Evolutionary conservation across 2,888 invertebrate genomes (phyloP).

Genomic region (Malachius bipustulatus): DNA sequence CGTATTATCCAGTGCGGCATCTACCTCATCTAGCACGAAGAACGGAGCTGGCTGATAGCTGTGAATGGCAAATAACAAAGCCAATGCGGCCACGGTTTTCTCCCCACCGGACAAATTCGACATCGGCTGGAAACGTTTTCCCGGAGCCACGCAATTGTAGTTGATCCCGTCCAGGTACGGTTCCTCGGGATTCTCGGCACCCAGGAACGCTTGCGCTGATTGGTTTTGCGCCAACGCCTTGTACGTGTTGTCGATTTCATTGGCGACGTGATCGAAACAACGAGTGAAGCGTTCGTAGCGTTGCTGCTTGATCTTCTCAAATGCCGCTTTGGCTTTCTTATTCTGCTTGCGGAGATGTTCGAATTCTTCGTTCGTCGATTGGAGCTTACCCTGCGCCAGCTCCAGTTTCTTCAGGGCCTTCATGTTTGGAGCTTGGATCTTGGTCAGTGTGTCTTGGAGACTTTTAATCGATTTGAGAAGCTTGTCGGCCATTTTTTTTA

Average conservation of each 20-base stretch:
- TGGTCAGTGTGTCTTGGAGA: conserved; percentile 75
- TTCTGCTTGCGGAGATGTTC: conserved; percentile 87
- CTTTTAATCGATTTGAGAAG: conserved; percentile 73
- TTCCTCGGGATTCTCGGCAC: conserved; percentile 96
- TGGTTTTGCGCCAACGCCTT: conserved; percentile 52
- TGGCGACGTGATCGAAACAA: conserved; percentile 97
- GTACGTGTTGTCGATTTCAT: conserved; percentile 96
- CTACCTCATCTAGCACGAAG: conserved; percentile 98
- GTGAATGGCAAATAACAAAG: conserved; percentile 95
- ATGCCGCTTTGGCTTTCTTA: conserved; percentile 86
- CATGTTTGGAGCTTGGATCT: conserved; percentile 97
- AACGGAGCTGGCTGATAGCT: conserved; percentile 97
- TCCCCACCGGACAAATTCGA: conserved; percentile 98
- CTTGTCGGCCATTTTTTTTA: conserved; percentile 75
- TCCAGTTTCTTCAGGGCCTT: conserved; percentile 87
- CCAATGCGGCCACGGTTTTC: conserved; percentile 96
- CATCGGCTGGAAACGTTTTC: conserved; percentile 87
- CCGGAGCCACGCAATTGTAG: conserved; percentile 99
- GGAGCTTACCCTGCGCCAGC: conserved; percentile 85
- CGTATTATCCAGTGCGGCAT: conserved; percentile 98
- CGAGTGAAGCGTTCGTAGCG: conserved; percentile 85
- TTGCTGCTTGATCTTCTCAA: conserved; percentile 90
- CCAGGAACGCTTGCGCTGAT: conserved; percentile 35
- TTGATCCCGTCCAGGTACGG: conserved; percentile 98
- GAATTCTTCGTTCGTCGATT: conserved; percentile 94